phyloP scores from a whole-genome alignment of 2,113 vertebrate genomes.

The Aldabrachelys gigantea region DNA sequence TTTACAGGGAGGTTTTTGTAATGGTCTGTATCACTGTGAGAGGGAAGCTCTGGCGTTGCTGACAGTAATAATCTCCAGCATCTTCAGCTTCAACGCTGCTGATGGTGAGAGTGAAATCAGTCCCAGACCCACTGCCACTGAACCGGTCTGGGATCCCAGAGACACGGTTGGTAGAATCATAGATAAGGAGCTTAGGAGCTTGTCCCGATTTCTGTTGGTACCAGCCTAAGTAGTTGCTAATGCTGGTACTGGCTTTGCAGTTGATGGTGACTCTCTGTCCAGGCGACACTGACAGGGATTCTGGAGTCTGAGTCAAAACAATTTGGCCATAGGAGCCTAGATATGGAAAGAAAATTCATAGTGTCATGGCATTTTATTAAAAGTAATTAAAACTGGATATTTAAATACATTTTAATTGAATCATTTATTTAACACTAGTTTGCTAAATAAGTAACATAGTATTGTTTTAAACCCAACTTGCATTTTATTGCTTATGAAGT shows the following conservation, averaged over 20 bases:
- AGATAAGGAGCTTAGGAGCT: background rate
- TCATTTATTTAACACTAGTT: too few species aligned
- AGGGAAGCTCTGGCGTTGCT: accelerated
- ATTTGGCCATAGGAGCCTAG: background rate
- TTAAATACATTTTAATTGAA: too few species aligned
- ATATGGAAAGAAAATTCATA: background rate
- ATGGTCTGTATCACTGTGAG: background rate
- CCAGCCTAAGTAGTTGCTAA: background rate
- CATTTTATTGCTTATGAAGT: too few species aligned
- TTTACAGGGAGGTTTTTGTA: slow-evolving; percentile 63
- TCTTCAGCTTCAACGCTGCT: background rate
- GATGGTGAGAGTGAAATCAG: background rate
- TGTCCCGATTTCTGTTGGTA: background rate
- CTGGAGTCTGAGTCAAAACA: background rate
- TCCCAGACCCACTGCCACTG: slow-evolving; percentile 43
- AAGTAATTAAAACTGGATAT: background rate
- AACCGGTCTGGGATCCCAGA: slow-evolving; percentile 49
- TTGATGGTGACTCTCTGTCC: background rate
- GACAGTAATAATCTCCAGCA: background rate
- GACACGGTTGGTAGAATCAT: background rate
- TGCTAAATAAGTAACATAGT: too few species aligned
- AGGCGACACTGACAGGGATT: background rate
- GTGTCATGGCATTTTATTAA: accelerated
- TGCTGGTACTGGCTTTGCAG: background rate
- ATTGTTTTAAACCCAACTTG: too few species aligned